Evolutionary conservation across 2,888 invertebrate species (phyloP), one percentile per base, ranked within the genome.

Genomic region (Dasysyrphus albostriatus): DNA sequence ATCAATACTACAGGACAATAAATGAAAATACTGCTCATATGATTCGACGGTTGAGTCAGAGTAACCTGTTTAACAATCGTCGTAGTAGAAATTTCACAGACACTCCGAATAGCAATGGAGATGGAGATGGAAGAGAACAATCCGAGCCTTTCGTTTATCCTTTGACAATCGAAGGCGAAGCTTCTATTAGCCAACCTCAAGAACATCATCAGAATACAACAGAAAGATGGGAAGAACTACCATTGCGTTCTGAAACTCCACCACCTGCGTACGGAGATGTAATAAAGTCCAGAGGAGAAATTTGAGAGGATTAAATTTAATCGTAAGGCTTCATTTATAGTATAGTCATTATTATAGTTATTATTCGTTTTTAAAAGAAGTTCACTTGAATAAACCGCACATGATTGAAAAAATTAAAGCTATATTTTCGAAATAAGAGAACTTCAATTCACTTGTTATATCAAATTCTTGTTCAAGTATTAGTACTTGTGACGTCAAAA

Each of bases 1-100:
- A 90, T 74, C 92, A 91, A 44, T 92, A 92, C 88, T 91, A 91
- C 88, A 91, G 91, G 16, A 89, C 91, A 0, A 90, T 92, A 12
- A 92, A 92, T 89, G 91, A 91, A 76, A 92, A 91, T 42, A 92
- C 93, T 4, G 91, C 92, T 9, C 91, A 92, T 19, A 87, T 92
- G n/a, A 92, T 92, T 42, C 89, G 93, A 42, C 90, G 92, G 3
- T 78, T 92, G 10, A 92, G 92, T 87, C 92, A 92, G 14, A 92
- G 92, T 65, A 93, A 91, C 88, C 88, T 92, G 9, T 92, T 92
- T 70, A 91, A 88, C 54, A 91, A 84, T 83, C 91, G 92, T 0
- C 65, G 89, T 6, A 90, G 90, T 79, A 90, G 90, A 85, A 89
- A 89, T 74, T 88, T 89, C 61, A 39, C 56, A 16, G 83, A 58